phyloP scores from a whole-genome alignment of 2,888 invertebrate genomes.

The Heliconius cydno region DNA sequence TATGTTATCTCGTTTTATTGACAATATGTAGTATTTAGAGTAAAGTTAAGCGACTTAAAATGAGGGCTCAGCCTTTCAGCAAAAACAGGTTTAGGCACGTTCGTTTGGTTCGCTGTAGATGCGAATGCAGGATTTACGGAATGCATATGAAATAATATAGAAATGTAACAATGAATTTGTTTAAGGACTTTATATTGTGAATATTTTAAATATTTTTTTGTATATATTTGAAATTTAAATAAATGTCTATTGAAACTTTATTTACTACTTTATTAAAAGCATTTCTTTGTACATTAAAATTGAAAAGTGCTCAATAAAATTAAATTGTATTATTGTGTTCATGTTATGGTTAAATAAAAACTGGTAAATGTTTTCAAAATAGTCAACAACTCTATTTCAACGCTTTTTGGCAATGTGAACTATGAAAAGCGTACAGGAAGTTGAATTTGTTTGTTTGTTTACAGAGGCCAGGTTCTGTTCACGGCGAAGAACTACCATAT shows the following conservation, averaged over 20 bases:
- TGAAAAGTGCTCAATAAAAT: neutral
- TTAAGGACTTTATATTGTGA: neutral
- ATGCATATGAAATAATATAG: neutral
- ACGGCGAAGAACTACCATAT: slow-evolving; percentile 94
- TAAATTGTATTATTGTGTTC: too few relatives aligned
- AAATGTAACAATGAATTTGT: neutral
- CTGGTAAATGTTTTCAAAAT: neutral
- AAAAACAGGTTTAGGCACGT: slow-evolving; percentile 34
- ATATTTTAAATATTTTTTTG: neutral
- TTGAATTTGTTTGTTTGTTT: slow-evolving; percentile 49
- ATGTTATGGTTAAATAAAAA: neutral
- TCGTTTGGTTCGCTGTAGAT: slow-evolving; percentile 5
- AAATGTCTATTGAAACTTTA: neutral
- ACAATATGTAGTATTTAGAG: neutral
- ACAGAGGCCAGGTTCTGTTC: slow-evolving; percentile 90
- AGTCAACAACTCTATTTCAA: neutral
- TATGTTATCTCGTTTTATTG: neutral
- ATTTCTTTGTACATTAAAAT: too few relatives aligned
- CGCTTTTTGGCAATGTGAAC: neutral
- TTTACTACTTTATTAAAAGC: neutral
- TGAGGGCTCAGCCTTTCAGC: slow-evolving; percentile 9
- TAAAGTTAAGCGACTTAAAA: slow-evolving; percentile 13
- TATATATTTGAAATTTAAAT: neutral
- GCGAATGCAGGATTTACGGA: slow-evolving; percentile 10
- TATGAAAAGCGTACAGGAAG: neutral